Conservation (phyloP, 1,140 invertebrate genomes). For the Drosophila tropicalis region DNA sequence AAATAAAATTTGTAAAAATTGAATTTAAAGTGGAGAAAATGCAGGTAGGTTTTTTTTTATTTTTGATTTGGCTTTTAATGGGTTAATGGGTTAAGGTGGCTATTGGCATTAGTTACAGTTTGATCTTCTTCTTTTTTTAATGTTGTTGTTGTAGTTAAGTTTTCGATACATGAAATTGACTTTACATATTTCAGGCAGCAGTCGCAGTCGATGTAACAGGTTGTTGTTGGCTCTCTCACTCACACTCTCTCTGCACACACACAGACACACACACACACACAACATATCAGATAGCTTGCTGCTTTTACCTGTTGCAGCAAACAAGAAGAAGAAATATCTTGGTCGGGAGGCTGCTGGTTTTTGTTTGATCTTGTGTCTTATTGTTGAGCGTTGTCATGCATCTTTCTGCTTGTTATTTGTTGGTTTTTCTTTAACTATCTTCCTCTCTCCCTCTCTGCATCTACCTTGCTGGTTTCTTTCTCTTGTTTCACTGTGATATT, state of each 20-base stretch:
- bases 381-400: slow-evolving; percentile 65
- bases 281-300: slow-evolving; percentile 35
- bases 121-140: background rate
- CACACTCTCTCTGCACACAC: slow-evolving; percentile 25
- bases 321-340: slow-evolving; percentile 9
- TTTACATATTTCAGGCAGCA: slow-evolving; percentile 74
- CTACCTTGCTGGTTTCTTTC: slow-evolving; percentile 29
- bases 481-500: slow-evolving; percentile 66
- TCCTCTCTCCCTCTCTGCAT: slow-evolving; percentile 19
- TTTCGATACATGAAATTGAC: slow-evolving; percentile 74
- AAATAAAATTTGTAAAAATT: background rate
- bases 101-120: slow-evolving; percentile 73
- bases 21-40: background rate
- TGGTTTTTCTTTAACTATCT: slow-evolving; percentile 36
- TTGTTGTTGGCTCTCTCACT: slow-evolving; percentile 46
- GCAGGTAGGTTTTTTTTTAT: slow-evolving; percentile 15
- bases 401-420: slow-evolving; percentile 64
- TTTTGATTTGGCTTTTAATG: slow-evolving; percentile 42
- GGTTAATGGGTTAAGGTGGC: slow-evolving; percentile 49
- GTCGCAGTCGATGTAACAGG: slow-evolving; percentile 64
- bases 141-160: background rate
- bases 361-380: slow-evolving; percentile 67
- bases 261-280: slow-evolving; percentile 16
- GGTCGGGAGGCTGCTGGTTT: slow-evolving; percentile 52
- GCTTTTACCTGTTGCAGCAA: slow-evolving; percentile 59